Conservation (phyloP, 1,140 invertebrate species). For the Caenorhabditis remanei region DNA sequence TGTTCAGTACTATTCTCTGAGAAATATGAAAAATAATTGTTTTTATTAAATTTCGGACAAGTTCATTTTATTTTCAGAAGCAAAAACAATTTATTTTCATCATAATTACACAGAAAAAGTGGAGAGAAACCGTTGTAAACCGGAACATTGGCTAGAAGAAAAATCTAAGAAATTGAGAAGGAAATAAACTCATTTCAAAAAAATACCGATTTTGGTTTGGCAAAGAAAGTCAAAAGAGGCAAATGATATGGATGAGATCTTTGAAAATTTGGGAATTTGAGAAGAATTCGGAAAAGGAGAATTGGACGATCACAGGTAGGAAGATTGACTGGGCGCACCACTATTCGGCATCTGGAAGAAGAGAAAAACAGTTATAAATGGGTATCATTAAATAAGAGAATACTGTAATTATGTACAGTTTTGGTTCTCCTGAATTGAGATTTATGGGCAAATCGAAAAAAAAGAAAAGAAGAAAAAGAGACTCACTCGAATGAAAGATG, state of each 20-base stretch:
- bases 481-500: conserved; percentile 31
- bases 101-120: conserved; percentile 27
- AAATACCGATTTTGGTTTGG: no score
- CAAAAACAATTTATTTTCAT: background rate
- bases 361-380: conserved; percentile 10
- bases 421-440: background rate
- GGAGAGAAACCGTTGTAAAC: background rate
- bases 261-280: background rate
- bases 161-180: background rate
- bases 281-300: background rate
- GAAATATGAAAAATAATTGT: no score
- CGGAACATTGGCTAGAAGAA: background rate
- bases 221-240: background rate
- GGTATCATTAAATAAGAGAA: background rate
- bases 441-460: conserved; percentile 3
- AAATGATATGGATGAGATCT: conserved; percentile 7
- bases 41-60: no score
- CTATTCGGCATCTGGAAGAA: conserved; percentile 38
- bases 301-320: conserved; percentile 10
- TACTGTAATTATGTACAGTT: conserved; percentile 12
- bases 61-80: no score
- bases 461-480: background rate
- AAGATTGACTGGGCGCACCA: conserved; percentile 40
- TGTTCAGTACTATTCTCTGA: no score
- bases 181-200: no score